Conservation (phyloP, 1,140 invertebrate species). For the Catajapyx aquilonaris region DNA sequence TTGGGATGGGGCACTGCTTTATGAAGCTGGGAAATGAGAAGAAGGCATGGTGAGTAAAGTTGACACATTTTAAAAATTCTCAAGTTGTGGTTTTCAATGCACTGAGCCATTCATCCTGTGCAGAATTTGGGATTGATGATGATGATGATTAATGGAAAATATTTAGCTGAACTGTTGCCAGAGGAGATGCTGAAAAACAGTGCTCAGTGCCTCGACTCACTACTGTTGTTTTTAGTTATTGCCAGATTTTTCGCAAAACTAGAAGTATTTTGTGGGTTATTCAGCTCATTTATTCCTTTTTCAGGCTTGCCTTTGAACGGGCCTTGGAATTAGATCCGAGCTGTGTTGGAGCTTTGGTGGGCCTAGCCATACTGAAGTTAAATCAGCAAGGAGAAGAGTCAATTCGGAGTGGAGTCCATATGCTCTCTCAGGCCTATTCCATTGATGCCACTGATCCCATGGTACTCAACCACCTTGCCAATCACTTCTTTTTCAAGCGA, state of each 20-base stretch:
- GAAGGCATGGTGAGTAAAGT: slow-evolving; percentile 54
- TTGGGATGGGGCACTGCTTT: slow-evolving; percentile 97
- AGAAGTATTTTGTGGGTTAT: too few relatives aligned
- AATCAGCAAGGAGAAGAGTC: slow-evolving; percentile 84
- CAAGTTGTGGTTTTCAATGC: too few relatives aligned
- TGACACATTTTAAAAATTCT: too few relatives aligned
- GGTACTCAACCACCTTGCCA: slow-evolving; percentile 96
- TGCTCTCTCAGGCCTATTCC: slow-evolving; percentile 90
- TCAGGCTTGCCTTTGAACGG: slow-evolving; percentile 80
- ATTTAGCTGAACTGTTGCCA: too few relatives aligned
- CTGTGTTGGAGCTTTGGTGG: slow-evolving; percentile 90
- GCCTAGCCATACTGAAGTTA: slow-evolving; percentile 80
- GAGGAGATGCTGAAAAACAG: too few relatives aligned
- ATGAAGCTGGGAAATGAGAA: slow-evolving; percentile 90
- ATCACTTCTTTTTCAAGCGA: slow-evolving; percentile 99
- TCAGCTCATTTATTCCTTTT: too few relatives aligned
- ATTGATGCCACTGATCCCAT: slow-evolving; percentile 97
- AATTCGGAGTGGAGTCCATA: slow-evolving; percentile 83
- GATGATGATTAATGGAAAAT: too few relatives aligned
- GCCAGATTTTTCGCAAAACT: too few relatives aligned
- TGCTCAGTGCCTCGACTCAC: too few relatives aligned
- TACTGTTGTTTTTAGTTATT: too few relatives aligned
- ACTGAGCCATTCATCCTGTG: too few relatives aligned
- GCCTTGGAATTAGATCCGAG: slow-evolving; percentile 78
- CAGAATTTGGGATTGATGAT: too few relatives aligned